These are phyloP conservation scores for Lordiphosa fenestrarum DNA, from an alignment of 2,888 invertebrate species.

Conservation along the genomic window DNA sequence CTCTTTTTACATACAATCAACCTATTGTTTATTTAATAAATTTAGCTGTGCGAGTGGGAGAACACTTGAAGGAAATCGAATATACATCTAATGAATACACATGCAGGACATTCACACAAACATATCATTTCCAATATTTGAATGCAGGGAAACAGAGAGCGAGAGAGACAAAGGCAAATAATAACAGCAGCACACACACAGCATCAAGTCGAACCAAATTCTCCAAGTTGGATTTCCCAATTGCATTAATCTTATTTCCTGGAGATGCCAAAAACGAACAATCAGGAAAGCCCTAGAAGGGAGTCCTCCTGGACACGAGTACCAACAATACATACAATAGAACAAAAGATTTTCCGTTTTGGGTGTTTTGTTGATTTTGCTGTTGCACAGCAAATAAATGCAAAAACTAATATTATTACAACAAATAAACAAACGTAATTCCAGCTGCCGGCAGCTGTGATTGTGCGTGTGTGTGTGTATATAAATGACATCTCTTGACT, in stretches of 20 bases:
- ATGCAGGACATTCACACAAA: slow-evolving; percentile 20
- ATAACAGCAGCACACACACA: slow-evolving; percentile 12
- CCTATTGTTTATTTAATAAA: slow-evolving; percentile 23
- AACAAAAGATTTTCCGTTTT: slow-evolving; percentile 41
- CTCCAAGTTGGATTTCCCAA: slow-evolving; percentile 50
- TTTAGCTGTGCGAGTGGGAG: slow-evolving; percentile 13
- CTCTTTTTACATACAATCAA: slow-evolving; percentile 20
- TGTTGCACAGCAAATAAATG: slow-evolving; percentile 59
- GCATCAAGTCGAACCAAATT: slow-evolving; percentile 18
- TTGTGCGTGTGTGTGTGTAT: slow-evolving; percentile 1
- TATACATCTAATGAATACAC: slow-evolving; percentile 30
- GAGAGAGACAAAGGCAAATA: slow-evolving; percentile 17
- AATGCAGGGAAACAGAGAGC: slow-evolving; percentile 10
- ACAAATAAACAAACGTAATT: slow-evolving; percentile 49
- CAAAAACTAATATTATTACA: slow-evolving; percentile 65
- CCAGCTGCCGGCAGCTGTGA: slow-evolving; percentile 7
- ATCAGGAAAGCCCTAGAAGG: slow-evolving; percentile 19
- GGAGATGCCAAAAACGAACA: slow-evolving; percentile 8
- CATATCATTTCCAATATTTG: slow-evolving; percentile 29
- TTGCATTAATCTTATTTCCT: slow-evolving; percentile 66
- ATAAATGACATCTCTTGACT: background rate
- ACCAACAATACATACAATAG: slow-evolving; percentile 29
- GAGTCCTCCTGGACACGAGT: slow-evolving; percentile 12
- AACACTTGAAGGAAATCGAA: slow-evolving; percentile 23
- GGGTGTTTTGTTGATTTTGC: slow-evolving; percentile 23